Base-by-base conservation (phyloP, 1,140 invertebrate genomes). In the Megalonaias nervosa region DNA sequence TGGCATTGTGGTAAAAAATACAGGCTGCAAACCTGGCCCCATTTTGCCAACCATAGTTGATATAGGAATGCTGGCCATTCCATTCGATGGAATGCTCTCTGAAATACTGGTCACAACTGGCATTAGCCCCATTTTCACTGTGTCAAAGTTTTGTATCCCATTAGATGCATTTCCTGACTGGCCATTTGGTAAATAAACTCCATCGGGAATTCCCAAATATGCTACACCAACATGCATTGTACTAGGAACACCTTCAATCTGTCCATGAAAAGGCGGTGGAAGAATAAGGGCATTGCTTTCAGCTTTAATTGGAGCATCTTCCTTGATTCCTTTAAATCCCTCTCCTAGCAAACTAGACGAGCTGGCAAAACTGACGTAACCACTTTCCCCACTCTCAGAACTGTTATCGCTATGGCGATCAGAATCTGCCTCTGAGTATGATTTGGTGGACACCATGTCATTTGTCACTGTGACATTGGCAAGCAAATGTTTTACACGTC, bases 1-100 rank as follows among this genome's bases (percentile, higher is more conserved):
- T 2, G 75, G 75, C 75, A 77, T 77, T 38, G 75, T 23, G 38
- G 75, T 77, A 3, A 77, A 17, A 72, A 77, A 77, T 16, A 77
- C 11, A 13, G 75, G 75, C 75, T 77, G 68, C 17, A 77, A 31
- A 59, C 75, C 75, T 55, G 48, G 55, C 17, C 60, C 56, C 16
- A 77, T 16, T 57, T 65, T 70, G 17, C 61, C 31, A 23, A 31
- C 65, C 26, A 23, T 21, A 67, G 16, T 17, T 12, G 31, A 57
- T 62, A 71, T 1, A 0, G 74, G 23, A n/a, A 67, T 21, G 16
- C 66, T 59, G 9, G 74, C 68, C 6, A 75, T 58, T 21, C 74
- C 74, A 61, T 75, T 67, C 15, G 64, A n/a, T 11, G 74, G 67
- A 31, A 68, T 17, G 38, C 68, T 61, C 17, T 58, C 74, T 26